phyloP scores from a whole-genome alignment of 2,888 invertebrate species.

The Tipula vernalis region DNA sequence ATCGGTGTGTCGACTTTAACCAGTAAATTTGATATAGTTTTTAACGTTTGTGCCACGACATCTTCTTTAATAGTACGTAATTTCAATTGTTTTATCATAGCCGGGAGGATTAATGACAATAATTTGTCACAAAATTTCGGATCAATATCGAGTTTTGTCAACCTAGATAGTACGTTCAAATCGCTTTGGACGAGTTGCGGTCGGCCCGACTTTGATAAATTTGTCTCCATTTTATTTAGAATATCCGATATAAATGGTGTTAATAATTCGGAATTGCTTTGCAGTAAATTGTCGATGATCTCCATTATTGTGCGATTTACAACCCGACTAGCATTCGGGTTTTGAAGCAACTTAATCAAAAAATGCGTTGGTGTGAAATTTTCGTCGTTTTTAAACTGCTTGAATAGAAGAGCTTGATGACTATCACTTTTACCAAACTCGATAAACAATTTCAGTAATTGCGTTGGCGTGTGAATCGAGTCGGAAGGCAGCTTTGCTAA shows the following conservation, averaged over 20 bases:
- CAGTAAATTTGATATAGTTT: constrained; percentile 61
- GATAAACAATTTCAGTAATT: constrained; percentile 63
- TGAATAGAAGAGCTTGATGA: constrained; percentile 59
- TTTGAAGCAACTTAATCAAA: constrained; percentile 56
- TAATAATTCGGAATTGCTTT: constrained; percentile 46
- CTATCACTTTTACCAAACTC: constrained; percentile 71
- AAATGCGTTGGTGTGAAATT: constrained; percentile 47
- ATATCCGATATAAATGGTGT: constrained; percentile 58
- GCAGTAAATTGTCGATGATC: constrained; percentile 62
- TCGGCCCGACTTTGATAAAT: constrained; percentile 30
- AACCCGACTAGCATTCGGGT: constrained; percentile 47
- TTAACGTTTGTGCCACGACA: constrained; percentile 53
- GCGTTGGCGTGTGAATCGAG: constrained; percentile 71
- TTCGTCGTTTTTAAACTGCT: constrained; percentile 37
- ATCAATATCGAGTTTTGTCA: constrained; percentile 61
- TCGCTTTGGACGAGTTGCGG: constrained; percentile 31
- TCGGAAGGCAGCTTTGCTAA: constrained; percentile 63
- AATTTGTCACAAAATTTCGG: constrained; percentile 54
- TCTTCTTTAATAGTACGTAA: constrained; percentile 49
- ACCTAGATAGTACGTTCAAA: constrained; percentile 57
- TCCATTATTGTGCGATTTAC: constrained; percentile 59
- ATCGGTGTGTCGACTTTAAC: constrained; percentile 51
- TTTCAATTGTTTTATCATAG: constrained; percentile 49
- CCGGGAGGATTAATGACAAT: constrained; percentile 56
- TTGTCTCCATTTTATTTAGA: constrained; percentile 53